A percentile compares a stretch with the other conserved stretches of the same genome.
phyloP scores from a whole-genome alignment of 2,797 vertebrate species.

The Tokudaia tokunoshimensis region DNA sequence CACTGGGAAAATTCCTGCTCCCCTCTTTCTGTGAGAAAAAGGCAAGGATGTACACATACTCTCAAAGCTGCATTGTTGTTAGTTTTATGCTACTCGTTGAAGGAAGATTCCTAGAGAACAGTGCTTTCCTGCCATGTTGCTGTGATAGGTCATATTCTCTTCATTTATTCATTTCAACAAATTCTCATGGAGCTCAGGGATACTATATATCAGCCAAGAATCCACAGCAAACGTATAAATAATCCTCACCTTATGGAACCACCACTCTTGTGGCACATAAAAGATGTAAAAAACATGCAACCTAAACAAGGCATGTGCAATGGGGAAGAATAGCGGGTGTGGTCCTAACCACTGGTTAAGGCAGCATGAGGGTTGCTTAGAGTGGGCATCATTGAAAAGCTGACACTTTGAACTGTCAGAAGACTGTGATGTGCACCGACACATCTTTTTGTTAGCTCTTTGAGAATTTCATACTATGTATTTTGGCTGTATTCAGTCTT shows the following conservation, averaged over 20 bases:
- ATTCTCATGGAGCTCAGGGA: not conserved
- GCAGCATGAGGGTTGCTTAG: not conserved
- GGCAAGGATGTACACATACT: not conserved
- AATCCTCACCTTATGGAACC: not conserved
- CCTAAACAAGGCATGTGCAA: not conserved
- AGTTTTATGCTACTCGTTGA: not conserved
- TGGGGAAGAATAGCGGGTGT: not conserved
- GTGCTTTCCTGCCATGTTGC: not conserved
- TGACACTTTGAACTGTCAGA: not conserved
- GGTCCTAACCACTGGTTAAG: too few relatives aligned
- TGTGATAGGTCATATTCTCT: not conserved
- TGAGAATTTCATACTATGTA: too few relatives aligned
- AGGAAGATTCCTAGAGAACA: not conserved
- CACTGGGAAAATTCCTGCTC: conserved; percentile 6
- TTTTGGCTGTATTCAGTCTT: not conserved
- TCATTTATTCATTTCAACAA: conserved; percentile 37
- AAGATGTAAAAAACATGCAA: not conserved
- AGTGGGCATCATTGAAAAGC: not conserved
- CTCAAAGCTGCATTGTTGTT: not conserved
- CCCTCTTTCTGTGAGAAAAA: not conserved
- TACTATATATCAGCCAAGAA: not conserved
- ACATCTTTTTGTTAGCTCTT: not conserved
- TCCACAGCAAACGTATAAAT: conserved; percentile 15
- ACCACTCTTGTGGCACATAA: not conserved
- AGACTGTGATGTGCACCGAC: not conserved